Evolutionary conservation across 2,113 vertebrate species (phyloP).

Genomic region (Monopterus albus): DNA sequence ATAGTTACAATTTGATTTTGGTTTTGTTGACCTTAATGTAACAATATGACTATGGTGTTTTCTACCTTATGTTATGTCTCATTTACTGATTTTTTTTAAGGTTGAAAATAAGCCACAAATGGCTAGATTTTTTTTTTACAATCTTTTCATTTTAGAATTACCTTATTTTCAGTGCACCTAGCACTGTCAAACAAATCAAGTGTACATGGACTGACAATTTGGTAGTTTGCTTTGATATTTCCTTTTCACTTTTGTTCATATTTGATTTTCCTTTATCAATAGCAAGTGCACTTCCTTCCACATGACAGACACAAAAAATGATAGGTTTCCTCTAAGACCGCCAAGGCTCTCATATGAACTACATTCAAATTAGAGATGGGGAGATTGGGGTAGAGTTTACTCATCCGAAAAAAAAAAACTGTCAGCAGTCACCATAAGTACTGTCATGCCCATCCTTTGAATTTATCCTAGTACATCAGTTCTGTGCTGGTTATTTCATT

Average conservation of each 20-base stretch:
- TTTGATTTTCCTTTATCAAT: constrained; percentile 73
- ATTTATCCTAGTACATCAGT: constrained; percentile 32
- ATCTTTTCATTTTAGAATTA: constrained; percentile 18
- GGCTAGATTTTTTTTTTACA: constrained; percentile 66
- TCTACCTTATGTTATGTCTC: neutral
- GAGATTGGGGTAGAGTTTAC: neutral
- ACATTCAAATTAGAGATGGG: neutral
- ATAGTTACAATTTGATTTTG: constrained; percentile 18
- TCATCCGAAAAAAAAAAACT: constrained; percentile 3
- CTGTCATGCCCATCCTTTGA: neutral
- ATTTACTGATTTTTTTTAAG: constrained; percentile 20
- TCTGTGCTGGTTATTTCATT: constrained; percentile 32
- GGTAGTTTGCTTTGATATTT: constrained; percentile 43
- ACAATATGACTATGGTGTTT: neutral
- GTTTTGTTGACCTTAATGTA: constrained; percentile 14
- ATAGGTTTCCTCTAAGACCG: constrained; percentile 59
- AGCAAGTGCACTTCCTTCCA: constrained; percentile 77
- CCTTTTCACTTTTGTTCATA: constrained; percentile 58
- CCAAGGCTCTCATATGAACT: constrained; percentile 75
- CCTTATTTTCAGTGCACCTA: constrained; percentile 36
- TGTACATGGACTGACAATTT: constrained; percentile 48
- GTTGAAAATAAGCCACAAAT: constrained; percentile 22
- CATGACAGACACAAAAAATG: constrained; percentile 76
- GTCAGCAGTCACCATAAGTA: constrained; percentile 11
- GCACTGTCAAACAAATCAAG: constrained; percentile 54